Conservation (phyloP, 2,797 vertebrate species). For the Thripadectes ignobilis region DNA sequence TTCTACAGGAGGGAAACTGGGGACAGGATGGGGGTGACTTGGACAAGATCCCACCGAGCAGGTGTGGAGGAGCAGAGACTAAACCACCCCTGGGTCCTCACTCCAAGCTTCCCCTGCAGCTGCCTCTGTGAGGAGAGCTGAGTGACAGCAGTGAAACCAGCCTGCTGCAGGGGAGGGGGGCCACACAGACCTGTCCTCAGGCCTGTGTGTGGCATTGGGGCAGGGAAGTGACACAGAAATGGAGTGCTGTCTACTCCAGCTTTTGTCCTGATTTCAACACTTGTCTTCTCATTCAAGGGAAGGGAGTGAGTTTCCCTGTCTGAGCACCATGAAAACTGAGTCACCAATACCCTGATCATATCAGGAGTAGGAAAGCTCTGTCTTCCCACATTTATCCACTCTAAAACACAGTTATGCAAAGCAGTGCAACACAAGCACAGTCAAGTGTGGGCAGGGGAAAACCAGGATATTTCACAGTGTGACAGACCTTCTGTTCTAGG, state of each 20-base stretch:
- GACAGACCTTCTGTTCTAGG: neutral
- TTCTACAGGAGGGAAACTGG: neutral
- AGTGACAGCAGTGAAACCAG: fast-evolving
- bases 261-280: neutral
- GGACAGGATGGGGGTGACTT: neutral
- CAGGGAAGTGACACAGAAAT: neutral
- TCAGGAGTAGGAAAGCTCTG: neutral
- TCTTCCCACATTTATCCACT: neutral
- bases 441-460: neutral
- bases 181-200: neutral
- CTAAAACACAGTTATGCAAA: constrained; percentile 4
- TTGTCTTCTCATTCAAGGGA: neutral
- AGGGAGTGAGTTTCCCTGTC: neutral
- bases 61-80: neutral
- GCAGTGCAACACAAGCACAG: neutral
- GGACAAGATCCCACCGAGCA: neutral
- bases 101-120: neutral
- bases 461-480: neutral
- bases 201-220: neutral
- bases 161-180: neutral
- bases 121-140: neutral
- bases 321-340: neutral
- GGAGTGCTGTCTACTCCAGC: fast-evolving
- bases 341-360: neutral
- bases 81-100: neutral